phyloP scores from a whole-genome alignment of 2,113 vertebrate genomes.

The Channa argus region DNA sequence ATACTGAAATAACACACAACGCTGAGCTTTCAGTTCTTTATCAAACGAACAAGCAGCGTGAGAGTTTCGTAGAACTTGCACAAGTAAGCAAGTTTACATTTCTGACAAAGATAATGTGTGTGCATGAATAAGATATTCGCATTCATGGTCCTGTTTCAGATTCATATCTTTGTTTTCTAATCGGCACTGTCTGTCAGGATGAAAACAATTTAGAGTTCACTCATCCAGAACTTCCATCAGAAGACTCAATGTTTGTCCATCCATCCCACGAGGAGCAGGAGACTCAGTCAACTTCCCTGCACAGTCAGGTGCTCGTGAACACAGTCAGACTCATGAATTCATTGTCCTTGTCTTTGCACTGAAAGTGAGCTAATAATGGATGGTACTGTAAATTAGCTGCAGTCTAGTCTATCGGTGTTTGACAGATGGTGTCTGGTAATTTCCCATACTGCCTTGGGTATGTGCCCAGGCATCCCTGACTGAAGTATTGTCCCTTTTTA shows the following conservation, averaged over 20 bases:
- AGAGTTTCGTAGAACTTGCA: background rate
- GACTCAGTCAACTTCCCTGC: constrained; percentile 46
- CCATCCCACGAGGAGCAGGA: constrained; percentile 42
- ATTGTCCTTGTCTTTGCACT: constrained; percentile 5
- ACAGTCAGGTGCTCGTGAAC: constrained; percentile 61
- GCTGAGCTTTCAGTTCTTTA: background rate
- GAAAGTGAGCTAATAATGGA: constrained; percentile 20
- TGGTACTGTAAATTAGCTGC: background rate
- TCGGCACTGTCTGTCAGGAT: constrained; percentile 55
- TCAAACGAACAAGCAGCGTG: background rate
- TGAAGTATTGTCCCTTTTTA: constrained; percentile 38
- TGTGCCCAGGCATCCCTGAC: constrained; percentile 31
- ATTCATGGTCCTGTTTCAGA: background rate
- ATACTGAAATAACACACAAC: constrained; percentile 21
- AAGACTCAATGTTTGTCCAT: constrained; percentile 78
- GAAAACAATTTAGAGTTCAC: constrained; percentile 44
- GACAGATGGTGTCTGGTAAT: constrained; percentile 58
- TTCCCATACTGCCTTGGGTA: constrained; percentile 41
- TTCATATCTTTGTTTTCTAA: background rate
- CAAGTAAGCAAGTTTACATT: constrained; percentile 43
- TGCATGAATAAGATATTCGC: background rate
- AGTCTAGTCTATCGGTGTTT: constrained; percentile 23
- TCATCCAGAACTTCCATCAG: constrained; percentile 71
- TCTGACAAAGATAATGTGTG: background rate
- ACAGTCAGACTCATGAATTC: constrained; percentile 7